phyloP scores from a whole-genome alignment of 2,797 vertebrate genomes.

The Rhabdomys pumilio region DNA sequence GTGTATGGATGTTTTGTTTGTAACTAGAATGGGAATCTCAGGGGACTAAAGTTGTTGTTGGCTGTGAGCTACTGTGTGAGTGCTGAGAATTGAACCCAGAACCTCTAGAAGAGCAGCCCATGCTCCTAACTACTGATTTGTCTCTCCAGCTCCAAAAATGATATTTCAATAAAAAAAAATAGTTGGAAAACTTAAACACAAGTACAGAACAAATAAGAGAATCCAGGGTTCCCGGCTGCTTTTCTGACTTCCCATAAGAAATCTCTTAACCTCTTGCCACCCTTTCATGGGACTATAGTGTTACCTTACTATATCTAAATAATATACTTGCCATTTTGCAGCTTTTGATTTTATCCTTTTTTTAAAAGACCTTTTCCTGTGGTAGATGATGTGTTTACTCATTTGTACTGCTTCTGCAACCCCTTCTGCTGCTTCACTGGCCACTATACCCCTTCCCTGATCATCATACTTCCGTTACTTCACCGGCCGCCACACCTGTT shows the following conservation, averaged over 20 bases:
- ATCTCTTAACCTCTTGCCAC: not conserved
- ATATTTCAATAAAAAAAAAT: not conserved
- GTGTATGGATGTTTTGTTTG: not conserved
- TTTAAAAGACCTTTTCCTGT: not conserved
- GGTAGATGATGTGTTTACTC: not conserved
- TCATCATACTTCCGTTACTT: not conserved
- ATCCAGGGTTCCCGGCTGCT: not conserved
- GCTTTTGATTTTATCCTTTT: constrained; percentile 22
- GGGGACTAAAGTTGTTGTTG: not conserved
- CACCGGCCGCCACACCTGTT: not conserved
- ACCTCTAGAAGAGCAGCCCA: not conserved
- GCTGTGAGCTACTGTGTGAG: not conserved
- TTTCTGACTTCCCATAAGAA: constrained; percentile 2
- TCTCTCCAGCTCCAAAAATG: not conserved
- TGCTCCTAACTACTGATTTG: not conserved
- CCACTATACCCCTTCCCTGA: not conserved
- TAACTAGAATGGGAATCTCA: not conserved
- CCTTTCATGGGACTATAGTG: not conserved
- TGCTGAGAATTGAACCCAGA: not conserved
- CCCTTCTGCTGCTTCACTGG: not conserved
- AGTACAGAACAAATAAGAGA: not conserved
- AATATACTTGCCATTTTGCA: not conserved
- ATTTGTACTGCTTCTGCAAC: not conserved
- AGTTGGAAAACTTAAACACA: not conserved
- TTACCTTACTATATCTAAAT: constrained; percentile 17